Conservation (phyloP, 2,888 invertebrate species). For the Taphrorychus bicolor region DNA sequence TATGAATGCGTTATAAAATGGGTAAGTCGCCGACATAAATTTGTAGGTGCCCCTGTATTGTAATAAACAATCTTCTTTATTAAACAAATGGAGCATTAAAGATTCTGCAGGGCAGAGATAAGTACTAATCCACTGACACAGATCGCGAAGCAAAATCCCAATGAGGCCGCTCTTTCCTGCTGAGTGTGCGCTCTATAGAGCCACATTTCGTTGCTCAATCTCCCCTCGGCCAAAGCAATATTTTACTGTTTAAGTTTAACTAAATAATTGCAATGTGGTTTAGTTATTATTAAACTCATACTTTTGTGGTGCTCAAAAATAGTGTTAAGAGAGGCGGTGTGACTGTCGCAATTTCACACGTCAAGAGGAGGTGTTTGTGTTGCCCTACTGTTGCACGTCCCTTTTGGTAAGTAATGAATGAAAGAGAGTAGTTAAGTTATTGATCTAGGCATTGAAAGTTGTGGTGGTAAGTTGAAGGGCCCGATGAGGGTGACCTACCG, state of each 20-base stretch:
- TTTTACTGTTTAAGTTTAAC: slow-evolving; percentile 41
- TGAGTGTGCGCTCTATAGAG: slow-evolving; percentile 22
- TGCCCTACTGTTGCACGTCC: neutral
- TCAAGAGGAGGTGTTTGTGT: too few species aligned
- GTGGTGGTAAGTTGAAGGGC: neutral
- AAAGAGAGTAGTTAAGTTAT: too few species aligned
- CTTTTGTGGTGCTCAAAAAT: neutral
- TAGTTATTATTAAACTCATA: slow-evolving; percentile 1
- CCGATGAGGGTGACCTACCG: neutral
- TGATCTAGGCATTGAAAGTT: slow-evolving; percentile 23
- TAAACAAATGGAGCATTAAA: too few species aligned
- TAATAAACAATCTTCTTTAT: too few species aligned
- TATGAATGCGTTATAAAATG: too few species aligned
- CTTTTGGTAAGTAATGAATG: slow-evolving; percentile 14
- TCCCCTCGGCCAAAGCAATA: slow-evolving; percentile 27
- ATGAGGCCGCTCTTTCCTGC: neutral
- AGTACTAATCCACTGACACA: too few species aligned
- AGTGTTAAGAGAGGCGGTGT: too few species aligned
- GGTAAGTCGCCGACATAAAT: too few species aligned
- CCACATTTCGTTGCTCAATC: slow-evolving; percentile 28
- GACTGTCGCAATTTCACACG: too few species aligned
- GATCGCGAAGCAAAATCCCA: too few species aligned
- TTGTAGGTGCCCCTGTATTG: too few species aligned
- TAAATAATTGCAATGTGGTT: slow-evolving; percentile 10
- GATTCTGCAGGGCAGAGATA: too few species aligned